These are phyloP conservation scores for Sycobia sp. DNA, from an alignment of 1,140 invertebrate genomes.

Conservation along the genomic window DNA sequence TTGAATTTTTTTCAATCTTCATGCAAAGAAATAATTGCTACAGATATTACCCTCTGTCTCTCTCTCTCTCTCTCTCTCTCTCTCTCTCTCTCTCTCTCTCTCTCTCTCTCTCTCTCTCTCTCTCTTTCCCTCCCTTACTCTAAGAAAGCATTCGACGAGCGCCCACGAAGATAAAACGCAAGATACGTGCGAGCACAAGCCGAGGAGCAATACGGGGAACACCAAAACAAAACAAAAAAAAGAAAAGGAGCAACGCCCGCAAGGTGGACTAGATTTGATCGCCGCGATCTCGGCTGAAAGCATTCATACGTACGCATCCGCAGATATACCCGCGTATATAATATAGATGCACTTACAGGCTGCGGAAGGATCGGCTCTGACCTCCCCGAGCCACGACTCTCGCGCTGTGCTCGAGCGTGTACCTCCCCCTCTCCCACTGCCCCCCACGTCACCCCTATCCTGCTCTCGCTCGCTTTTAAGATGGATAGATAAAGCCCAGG, in stretches of 20 bases:
- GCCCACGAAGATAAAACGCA: too few species aligned
- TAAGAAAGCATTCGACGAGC: background rate
- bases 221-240: background rate
- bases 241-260: too few species aligned
- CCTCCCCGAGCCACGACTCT: slow-evolving; percentile 1
- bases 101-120: background rate
- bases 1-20: too few species aligned
- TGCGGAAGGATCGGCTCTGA: slow-evolving; percentile 16
- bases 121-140: slow-evolving; percentile 10
- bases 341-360: too few species aligned
- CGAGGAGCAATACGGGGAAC: background rate
- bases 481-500: slow-evolving; percentile 21
- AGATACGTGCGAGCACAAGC: background rate
- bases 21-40: too few species aligned
- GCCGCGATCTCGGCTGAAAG: slow-evolving; percentile 28
- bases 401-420: background rate
- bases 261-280: slow-evolving; percentile 32
- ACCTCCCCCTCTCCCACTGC: background rate
- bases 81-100: background rate
- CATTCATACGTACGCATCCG: slow-evolving; percentile 33
- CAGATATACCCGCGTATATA: too few species aligned
- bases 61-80: background rate
- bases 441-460: background rate
- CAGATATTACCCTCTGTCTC: too few species aligned
- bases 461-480: background rate